phyloP scores from a whole-genome alignment of 2,113 vertebrate species.

The Athene cunicularia region DNA sequence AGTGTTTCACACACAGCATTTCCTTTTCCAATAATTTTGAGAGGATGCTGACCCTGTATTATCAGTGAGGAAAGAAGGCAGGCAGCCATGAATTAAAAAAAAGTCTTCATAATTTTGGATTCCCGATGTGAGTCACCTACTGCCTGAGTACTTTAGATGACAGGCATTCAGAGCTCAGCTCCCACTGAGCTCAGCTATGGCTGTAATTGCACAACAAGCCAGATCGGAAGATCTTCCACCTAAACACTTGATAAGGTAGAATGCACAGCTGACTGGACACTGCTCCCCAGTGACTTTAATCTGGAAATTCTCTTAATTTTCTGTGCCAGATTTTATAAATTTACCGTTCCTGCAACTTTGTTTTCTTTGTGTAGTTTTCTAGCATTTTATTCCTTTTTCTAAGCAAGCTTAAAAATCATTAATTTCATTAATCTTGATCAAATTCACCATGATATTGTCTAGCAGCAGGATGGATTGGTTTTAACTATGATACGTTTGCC shows the following conservation, averaged over 20 bases:
- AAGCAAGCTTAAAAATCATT: not conserved
- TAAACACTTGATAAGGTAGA: not conserved
- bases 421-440: not conserved
- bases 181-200: not conserved
- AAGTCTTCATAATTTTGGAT: not conserved
- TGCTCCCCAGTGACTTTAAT: not conserved
- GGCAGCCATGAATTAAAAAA: not conserved
- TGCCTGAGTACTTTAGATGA: not conserved
- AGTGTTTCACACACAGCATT: not conserved
- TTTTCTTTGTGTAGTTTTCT: not conserved
- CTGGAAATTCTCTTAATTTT: not conserved
- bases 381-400: not conserved
- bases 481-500: not conserved
- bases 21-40: not conserved
- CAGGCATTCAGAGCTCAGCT: not conserved
- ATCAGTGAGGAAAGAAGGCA: not conserved
- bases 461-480: not conserved
- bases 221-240: not conserved
- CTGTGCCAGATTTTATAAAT: not conserved
- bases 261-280: not conserved
- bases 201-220: not conserved
- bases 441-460: not conserved
- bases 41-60: not conserved
- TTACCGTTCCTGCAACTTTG: not conserved
- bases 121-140: not conserved